phyloP scores from a whole-genome alignment of 2,888 invertebrate species.

The Xanthia icteritia region DNA sequence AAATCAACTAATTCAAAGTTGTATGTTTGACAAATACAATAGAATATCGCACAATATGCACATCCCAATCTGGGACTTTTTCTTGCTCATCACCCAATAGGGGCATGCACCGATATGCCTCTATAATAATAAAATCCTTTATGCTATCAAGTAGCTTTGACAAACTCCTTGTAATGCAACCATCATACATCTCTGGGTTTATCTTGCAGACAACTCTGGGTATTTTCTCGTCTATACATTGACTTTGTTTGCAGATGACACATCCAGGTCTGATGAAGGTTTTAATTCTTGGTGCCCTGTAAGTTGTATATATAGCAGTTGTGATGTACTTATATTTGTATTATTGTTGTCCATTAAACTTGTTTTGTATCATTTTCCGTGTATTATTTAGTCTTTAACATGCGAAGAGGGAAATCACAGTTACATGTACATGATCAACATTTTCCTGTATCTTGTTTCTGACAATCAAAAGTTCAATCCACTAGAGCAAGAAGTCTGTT shows the following conservation, averaged over 20 bases:
- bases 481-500: not conserved
- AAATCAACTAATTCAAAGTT: constrained; percentile 10
- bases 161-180: constrained; percentile 76
- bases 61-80: constrained; percentile 80
- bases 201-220: constrained; percentile 15
- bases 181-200: constrained; percentile 14
- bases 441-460: not conserved
- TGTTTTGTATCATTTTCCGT: constrained; percentile 64
- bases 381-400: constrained; percentile 23
- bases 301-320: constrained; percentile 68
- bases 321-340: constrained; percentile 85
- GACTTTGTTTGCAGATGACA: constrained; percentile 64
- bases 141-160: constrained; percentile 67
- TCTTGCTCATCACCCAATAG: constrained; percentile 81
- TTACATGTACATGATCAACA: not conserved
- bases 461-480: not conserved
- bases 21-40: constrained; percentile 72
- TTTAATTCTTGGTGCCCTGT: constrained; percentile 72
- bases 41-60: constrained; percentile 81
- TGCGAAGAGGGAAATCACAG: not conserved
- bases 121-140: constrained; percentile 77
- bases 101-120: constrained; percentile 85
- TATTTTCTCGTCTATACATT: constrained; percentile 64
- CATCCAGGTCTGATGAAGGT: constrained; percentile 63
- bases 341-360: constrained; percentile 78